Base-by-base conservation (phyloP, 92 coral and sea anemone species). In the Scolanthus callimorphus region DNA sequence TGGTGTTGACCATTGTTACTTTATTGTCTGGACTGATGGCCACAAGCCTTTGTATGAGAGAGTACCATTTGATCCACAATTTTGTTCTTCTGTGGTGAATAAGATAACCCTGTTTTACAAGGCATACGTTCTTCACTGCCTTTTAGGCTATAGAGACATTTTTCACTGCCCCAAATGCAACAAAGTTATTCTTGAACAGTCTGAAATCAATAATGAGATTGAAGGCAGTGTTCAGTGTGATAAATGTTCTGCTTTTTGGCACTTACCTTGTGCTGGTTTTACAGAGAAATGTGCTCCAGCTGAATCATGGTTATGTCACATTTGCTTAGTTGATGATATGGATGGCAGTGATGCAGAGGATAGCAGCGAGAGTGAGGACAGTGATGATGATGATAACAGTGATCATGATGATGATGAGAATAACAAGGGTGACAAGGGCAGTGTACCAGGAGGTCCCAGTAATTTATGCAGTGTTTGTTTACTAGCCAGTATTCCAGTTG, bases 81-180 rank as follows among this genome's bases (percentile, higher is more conserved):
- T 46, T 19, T 43, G 52, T 46, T 13, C 23, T 17, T 23, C 56
- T 21, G 39, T 63, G 4, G 71, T 72, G 9, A 62, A 50, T 39
- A 49, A 47, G 37, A 20, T 62, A 11, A 72, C 79, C 3, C 3
- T 72, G n/a, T 72, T 62, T 38, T 72, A 61, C 43, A 72, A 72
- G 55, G 53, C 79, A n/a, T 72, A 50, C 38, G 57, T 58, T 25
- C 43, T 72, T 24, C 79, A 70, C 0, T 62, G 79, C 31, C 46
- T 62, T 17, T 39, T 72, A 9, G 71, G 71, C 2, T 72, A 50
- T 38, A 54, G 78, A 31, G 20, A 60, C 27, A 29, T 71, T 31
- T 67, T 55, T 20, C 50, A 49, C 10, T 78, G 84, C 25, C 78
- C 78, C 19, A 59, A 59, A 26, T 59, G 75, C 39, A 55, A 30